These are phyloP conservation scores for Harpalus rubripes DNA, from an alignment of 2,888 invertebrate species.

Conservation along the genomic window DNA sequence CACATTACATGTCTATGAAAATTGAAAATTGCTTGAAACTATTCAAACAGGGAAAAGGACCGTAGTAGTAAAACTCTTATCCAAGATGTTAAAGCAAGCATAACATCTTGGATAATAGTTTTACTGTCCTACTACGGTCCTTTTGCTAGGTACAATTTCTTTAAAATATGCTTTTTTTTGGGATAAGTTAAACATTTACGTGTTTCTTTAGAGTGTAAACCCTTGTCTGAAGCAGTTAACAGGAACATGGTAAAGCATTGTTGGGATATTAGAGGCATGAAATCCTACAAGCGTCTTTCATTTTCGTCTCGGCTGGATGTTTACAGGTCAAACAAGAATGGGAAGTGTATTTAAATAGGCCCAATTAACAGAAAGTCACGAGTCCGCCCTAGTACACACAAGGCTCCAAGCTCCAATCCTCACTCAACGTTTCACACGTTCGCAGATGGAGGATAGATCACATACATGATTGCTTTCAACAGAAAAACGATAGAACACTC, in stretches of 20 bases:
- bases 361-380: constrained; percentile 74
- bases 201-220: neutral
- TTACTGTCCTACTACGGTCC: no score
- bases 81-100: no score
- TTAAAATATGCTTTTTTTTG: constrained; percentile 1
- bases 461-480: neutral
- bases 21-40: no score
- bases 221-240: constrained; percentile 49
- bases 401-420: neutral
- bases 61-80: no score
- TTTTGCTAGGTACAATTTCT: no score
- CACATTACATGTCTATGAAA: no score
- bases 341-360: constrained; percentile 74
- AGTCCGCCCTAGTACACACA: constrained; percentile 70
- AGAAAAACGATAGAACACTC: neutral
- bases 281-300: constrained; percentile 51
- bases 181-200: neutral
- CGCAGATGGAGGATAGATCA: neutral
- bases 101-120: no score
- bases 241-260: constrained; percentile 32
- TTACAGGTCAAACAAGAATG: constrained; percentile 73
- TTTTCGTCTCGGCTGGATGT: constrained; percentile 67
- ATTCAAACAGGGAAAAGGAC: no score
- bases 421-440: constrained; percentile 30
- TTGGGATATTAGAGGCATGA: constrained; percentile 36